Percentiles rank a stretch among this genome's conserved stretches.
Conservation (phyloP, 2,888 invertebrate genomes). For the Cylloceria caligata region DNA sequence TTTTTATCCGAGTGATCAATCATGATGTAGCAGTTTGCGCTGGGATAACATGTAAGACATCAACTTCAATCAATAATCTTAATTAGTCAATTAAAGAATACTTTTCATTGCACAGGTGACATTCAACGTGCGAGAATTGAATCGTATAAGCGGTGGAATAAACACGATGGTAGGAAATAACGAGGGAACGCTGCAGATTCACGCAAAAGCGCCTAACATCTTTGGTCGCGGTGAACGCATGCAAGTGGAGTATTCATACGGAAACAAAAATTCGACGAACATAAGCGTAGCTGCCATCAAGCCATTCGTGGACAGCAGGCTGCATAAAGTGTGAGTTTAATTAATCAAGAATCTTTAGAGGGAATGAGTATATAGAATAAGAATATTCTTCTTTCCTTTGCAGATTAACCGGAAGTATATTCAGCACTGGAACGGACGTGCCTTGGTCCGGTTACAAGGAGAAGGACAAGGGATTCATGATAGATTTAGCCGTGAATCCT, state of each 20-base stretch:
- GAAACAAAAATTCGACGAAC: slow-evolving; percentile 92
- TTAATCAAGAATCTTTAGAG: slow-evolving; percentile 30
- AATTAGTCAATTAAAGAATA: background rate
- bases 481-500: slow-evolving; percentile 91
- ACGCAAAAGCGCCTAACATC: slow-evolving; percentile 92
- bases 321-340: slow-evolving; percentile 88
- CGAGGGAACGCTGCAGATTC: slow-evolving; percentile 93
- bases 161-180: slow-evolving; percentile 96
- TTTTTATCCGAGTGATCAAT: no score
- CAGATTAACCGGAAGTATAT: slow-evolving; percentile 90
- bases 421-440: slow-evolving; percentile 91
- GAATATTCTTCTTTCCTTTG: slow-evolving; percentile 63
- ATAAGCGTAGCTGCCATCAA: slow-evolving; percentile 93
- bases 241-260: slow-evolving; percentile 93
- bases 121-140: slow-evolving; percentile 93
- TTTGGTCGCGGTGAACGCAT: slow-evolving; percentile 95
- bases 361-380: background rate
- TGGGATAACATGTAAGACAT: no score
- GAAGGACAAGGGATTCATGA: slow-evolving; percentile 90
- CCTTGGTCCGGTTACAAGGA: slow-evolving; percentile 94
- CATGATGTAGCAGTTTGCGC: no score
- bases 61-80: slow-evolving; percentile 21
- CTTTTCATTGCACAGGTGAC: slow-evolving; percentile 88
- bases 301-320: slow-evolving; percentile 91
- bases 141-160: slow-evolving; percentile 93